A percentile compares a stretch with the other conserved stretches of the same genome.
These are phyloP conservation scores for Actenoides hombroni DNA, from an alignment of 2,113 vertebrate species.

Conservation along the genomic window DNA sequence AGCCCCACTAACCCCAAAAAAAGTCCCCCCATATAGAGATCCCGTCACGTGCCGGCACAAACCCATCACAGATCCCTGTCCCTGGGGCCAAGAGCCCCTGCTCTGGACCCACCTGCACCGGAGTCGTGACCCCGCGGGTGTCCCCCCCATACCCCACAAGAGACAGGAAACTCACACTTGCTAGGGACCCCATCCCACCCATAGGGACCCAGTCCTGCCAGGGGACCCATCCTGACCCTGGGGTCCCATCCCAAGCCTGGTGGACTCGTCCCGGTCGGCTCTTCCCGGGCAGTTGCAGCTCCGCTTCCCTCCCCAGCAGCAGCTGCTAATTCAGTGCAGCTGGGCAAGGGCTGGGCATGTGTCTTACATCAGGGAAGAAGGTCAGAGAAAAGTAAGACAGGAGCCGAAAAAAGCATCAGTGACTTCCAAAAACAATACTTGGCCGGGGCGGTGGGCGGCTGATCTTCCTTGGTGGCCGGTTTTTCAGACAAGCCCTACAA, in stretches of 20 bases:
- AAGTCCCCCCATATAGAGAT: neutral
- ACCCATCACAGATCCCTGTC: neutral
- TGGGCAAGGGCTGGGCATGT: constrained; percentile 60
- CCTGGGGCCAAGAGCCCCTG: neutral
- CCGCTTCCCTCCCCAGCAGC: constrained; percentile 24
- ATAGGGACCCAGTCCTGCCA: neutral
- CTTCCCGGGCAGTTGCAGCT: neutral
- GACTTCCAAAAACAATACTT: constrained; percentile 54
- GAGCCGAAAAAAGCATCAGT: constrained; percentile 49
- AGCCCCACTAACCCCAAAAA: fast-evolving
- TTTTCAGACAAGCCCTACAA: constrained; percentile 29
- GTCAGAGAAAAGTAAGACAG: constrained; percentile 63
- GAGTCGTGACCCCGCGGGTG: neutral
- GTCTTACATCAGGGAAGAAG: constrained; percentile 60
- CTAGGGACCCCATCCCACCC: neutral
- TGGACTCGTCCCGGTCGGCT: fast-evolving
- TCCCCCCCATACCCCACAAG: neutral
- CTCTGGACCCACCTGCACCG: neutral
- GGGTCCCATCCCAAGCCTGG: neutral
- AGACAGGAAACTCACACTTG: neutral
- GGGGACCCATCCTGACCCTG: neutral
- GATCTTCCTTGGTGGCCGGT: constrained; percentile 56
- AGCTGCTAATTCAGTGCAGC: constrained; percentile 55
- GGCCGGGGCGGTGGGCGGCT: constrained; percentile 42
- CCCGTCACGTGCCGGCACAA: neutral